Conservation (phyloP, 2,888 invertebrate genomes). For the Morinoia aosen region DNA sequence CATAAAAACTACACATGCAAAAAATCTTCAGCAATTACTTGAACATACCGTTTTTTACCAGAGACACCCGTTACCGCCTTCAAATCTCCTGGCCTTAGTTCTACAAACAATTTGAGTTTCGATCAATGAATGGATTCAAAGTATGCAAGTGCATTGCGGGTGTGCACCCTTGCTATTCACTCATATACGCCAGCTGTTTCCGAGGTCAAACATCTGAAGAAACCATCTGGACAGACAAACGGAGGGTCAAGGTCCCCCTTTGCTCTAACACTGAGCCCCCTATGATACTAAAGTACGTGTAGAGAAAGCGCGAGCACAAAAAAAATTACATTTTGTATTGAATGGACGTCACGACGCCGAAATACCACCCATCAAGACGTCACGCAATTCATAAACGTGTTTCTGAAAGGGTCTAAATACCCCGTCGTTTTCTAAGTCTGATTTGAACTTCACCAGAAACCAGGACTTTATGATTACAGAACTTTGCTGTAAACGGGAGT, state of each 20-base stretch:
- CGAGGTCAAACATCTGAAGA: slow-evolving; percentile 36
- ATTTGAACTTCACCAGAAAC: background rate
- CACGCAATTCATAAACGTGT: background rate
- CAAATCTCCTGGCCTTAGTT: background rate
- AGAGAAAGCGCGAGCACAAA: background rate
- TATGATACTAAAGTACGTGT: background rate
- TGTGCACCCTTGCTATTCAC: background rate
- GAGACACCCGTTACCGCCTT: background rate
- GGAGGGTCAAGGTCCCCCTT: background rate
- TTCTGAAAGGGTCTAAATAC: background rate
- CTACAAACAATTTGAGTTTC: background rate
- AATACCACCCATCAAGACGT: background rate
- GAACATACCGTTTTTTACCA: background rate
- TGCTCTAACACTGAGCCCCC: slow-evolving; percentile 12
- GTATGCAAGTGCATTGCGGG: slow-evolving; percentile 33
- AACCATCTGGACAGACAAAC: slow-evolving; percentile 39
- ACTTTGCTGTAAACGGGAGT: too few relatives aligned
- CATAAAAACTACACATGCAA: background rate
- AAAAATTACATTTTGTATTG: background rate
- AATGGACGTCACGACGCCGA: background rate
- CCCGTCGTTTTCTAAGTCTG: background rate
- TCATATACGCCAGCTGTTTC: slow-evolving; percentile 39
- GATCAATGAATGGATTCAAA: slow-evolving; percentile 29
- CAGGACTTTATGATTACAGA: background rate
- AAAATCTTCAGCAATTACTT: background rate